Evolutionary conservation across 2,113 vertebrate genomes (phyloP).

Genomic region (Pampusana beccarii): DNA sequence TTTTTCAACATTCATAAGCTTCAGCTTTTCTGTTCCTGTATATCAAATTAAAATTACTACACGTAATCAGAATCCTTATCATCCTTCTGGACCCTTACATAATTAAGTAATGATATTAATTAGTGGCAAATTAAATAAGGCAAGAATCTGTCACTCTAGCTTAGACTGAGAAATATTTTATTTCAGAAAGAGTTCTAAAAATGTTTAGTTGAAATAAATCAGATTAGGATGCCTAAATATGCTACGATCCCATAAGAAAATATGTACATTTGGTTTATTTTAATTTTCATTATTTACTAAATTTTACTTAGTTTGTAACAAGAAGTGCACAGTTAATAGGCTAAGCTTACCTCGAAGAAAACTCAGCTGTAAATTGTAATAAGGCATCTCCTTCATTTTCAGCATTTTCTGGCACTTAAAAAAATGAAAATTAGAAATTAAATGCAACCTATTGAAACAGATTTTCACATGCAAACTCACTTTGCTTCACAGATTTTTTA

Average conservation of each 20-base stretch:
- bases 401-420: constrained; percentile 96
- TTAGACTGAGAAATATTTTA: not conserved
- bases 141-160: not conserved
- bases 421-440: constrained; percentile 48
- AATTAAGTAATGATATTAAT: not conserved
- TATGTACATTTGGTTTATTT: not conserved
- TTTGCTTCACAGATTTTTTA: constrained; percentile 7
- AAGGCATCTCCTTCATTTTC: constrained; percentile 99
- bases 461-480: constrained; percentile 49
- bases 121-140: not conserved
- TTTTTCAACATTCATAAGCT: not conserved
- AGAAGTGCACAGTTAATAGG: constrained; percentile 21
- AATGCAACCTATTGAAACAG: constrained; percentile 52
- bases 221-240: not conserved
- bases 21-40: not conserved
- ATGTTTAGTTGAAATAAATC: not conserved
- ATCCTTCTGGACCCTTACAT: not conserved
- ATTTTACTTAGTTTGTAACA: not conserved
- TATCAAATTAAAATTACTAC: not conserved
- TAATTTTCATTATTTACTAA: not conserved
- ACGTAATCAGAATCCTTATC: not conserved
- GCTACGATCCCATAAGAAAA: not conserved
- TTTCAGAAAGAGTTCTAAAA: not conserved
- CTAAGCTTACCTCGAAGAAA: constrained; percentile 92
- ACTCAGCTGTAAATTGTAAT: constrained; percentile 99